Percentiles rank a stretch among this genome's conserved stretches.
Evolutionary conservation across 2,888 invertebrate species (phyloP).

Genomic region (Conomelus anceps): DNA sequence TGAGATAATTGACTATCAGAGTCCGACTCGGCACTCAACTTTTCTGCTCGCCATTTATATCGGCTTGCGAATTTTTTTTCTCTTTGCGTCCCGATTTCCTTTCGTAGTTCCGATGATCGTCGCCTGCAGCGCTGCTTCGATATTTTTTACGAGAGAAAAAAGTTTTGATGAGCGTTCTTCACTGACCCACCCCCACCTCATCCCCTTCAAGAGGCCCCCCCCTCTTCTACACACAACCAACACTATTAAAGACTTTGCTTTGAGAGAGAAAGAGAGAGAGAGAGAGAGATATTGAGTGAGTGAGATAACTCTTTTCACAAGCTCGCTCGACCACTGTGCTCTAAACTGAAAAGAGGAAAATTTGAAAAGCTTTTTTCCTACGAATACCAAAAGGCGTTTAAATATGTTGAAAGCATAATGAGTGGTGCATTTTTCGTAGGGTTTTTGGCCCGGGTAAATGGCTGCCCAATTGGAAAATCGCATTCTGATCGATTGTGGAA

Average conservation of each 20-base stretch:
- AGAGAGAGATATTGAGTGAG: neutral
- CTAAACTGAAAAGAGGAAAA: neutral
- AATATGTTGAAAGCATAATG: neutral
- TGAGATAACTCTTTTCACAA: neutral
- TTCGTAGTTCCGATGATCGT: neutral
- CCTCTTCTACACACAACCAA: no score
- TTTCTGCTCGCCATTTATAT: neutral
- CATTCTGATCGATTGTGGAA: neutral
- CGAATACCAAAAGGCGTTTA: neutral
- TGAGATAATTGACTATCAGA: neutral
- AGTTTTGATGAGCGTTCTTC: neutral
- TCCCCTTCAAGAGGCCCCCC: no score
- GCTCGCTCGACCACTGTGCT: neutral
- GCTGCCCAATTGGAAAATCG: neutral
- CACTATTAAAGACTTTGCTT: no score
- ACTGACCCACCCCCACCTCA: no score
- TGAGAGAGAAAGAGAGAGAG: neutral
- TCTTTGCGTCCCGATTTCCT: neutral
- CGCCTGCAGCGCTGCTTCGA: neutral
- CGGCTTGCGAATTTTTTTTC: neutral
- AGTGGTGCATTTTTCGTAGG: neutral
- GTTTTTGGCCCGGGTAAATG: neutral
- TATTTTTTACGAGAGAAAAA: neutral
- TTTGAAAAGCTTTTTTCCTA: neutral
- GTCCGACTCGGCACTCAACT: neutral